Base-by-base conservation (phyloP, 2,797 vertebrate genomes). In the Nyctalus aviator region DNA sequence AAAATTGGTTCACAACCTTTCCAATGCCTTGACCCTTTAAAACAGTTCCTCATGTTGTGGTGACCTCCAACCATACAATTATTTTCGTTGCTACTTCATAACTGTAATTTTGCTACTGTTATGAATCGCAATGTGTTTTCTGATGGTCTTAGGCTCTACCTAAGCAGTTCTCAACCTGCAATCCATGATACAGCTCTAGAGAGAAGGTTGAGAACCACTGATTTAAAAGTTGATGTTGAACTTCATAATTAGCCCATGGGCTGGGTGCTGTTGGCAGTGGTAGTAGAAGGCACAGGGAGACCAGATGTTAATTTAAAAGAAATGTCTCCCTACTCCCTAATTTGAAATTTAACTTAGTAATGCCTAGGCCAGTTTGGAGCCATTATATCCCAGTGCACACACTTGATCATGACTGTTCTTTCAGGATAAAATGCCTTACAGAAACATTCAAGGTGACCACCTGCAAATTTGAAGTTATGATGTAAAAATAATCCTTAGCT, bases 301-400 rank as follows among this genome's bases (percentile, higher is more conserved):
- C 44, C 46, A 14, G 23, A 13, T 57, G 6, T 68, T 53, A 32
- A 5, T 73, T 64, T 10, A 7, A 73, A 64, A 48, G 78, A 71
- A 37, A 66, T 32, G 35, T 30, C 17, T 62, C 13, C 5, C 18
- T 3, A 0, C 57, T 68, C 41, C 73, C 8, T 76, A 57, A 30
- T 32, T 30, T 59, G 15, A 78, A 32, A 73, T 41, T 66, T 68
- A 44, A 20, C 23, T 68, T 64, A 71, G 0, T 30, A 30, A 66
- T 10, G 12, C 10, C 7, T 41, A 12, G 5, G 21, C 53, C 81
- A 75, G 1, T 21, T 2, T 66, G 53, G 53, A 41, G 9, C 25
- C 1, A 0, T 17, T 48, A 20, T 1, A 5, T 44, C 72, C 37
- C 8, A 1, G 27, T 5, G 2, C 2, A 17, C 5, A 53, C 5